These are phyloP conservation scores for Enteromius thamalakanensis DNA, from an alignment of 2,797 vertebrate species.

Conservation along the genomic window DNA sequence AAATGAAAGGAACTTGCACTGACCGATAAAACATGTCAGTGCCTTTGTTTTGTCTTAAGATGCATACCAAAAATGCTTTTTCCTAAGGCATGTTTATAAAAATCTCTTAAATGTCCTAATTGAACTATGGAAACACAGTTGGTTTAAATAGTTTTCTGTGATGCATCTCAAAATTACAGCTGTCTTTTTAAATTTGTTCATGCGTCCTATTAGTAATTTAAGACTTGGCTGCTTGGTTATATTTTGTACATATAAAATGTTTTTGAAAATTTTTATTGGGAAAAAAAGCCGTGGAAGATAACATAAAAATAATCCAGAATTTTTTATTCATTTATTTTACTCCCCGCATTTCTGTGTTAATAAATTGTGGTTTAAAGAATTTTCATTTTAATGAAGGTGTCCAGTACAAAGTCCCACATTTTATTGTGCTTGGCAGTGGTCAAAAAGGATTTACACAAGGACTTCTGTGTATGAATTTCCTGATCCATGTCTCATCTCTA, in stretches of 20 bases:
- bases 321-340: too few relatives aligned
- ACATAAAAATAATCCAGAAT: background rate
- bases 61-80: too few relatives aligned
- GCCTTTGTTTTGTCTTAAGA: too few relatives aligned
- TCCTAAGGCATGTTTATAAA: too few relatives aligned
- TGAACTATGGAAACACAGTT: background rate
- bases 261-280: background rate
- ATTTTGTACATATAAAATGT: background rate
- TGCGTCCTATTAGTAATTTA: background rate
- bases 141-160: background rate
- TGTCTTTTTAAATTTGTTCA: background rate
- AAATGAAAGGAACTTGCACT: too few relatives aligned
- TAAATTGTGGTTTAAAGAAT: background rate
- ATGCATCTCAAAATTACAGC: background rate
- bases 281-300: background rate
- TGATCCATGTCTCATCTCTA: constrained; percentile 18
- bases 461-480: background rate
- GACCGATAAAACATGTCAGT: too few relatives aligned
- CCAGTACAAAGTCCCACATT: background rate
- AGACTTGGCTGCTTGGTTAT: background rate
- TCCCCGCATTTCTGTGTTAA: background rate
- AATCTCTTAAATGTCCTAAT: too few relatives aligned
- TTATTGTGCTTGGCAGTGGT: background rate
- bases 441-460: background rate
- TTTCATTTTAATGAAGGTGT: background rate